phyloP scores from a whole-genome alignment of 2,113 vertebrate species.

The Zosterops hypoxanthus region DNA sequence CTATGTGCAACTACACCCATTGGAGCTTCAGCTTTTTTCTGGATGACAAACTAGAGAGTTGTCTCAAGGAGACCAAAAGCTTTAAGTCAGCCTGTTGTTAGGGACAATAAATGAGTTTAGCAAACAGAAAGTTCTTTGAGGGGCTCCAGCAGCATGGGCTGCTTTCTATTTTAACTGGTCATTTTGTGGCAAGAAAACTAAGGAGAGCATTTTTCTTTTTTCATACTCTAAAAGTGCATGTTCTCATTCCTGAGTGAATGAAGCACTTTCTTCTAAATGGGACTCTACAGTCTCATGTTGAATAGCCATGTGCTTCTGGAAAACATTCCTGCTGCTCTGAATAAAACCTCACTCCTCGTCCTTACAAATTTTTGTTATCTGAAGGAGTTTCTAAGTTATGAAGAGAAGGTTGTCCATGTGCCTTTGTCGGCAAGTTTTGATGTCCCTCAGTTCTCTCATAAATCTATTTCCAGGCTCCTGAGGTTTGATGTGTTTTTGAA shows the following conservation, averaged over 20 bases:
- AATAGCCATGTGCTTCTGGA: not conserved
- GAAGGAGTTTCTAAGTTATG: not conserved
- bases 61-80: not conserved
- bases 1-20: not conserved
- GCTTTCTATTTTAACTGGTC: not conserved
- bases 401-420: not conserved
- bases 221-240: not conserved
- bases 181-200: not conserved
- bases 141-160: not conserved
- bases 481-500: not conserved
- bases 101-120: not conserved
- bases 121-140: not conserved
- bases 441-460: not conserved
- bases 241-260: not conserved
- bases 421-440: not conserved
- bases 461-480: not conserved
- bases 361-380: not conserved
- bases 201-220: not conserved
- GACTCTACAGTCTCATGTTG: not conserved
- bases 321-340: not conserved
- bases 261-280: not conserved
- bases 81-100: not conserved
- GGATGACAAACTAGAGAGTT: not conserved
- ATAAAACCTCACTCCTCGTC: not conserved
- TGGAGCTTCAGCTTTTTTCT: not conserved